These are phyloP conservation scores for Ophiodon elongatus DNA, from an alignment of 2,113 vertebrate species.

Conservation along the genomic window DNA sequence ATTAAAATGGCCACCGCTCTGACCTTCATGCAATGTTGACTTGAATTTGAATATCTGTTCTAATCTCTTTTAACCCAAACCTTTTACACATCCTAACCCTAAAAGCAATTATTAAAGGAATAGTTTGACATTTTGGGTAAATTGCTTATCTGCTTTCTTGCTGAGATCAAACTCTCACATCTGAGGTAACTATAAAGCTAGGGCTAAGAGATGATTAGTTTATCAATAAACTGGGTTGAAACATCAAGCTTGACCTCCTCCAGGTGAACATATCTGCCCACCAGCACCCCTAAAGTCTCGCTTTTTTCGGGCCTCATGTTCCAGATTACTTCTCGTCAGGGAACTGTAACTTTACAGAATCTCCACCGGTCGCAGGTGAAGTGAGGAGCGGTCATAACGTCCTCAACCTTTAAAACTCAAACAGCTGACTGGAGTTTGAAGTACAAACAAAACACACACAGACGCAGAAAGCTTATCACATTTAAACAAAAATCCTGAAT, in stretches of 20 bases:
- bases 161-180: no score
- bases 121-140: not conserved
- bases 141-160: no score
- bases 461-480: not conserved
- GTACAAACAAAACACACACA: not conserved
- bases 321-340: not conserved
- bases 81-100: not conserved
- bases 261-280: not conserved
- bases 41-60: no score
- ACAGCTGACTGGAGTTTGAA: not conserved
- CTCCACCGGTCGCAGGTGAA: not conserved
- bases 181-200: not conserved
- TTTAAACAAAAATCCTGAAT: not conserved
- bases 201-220: not conserved
- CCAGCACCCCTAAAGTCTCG: not conserved
- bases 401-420: conserved; percentile 9
- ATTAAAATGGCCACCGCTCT: no score
- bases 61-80: no score
- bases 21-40: no score
- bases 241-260: no score
- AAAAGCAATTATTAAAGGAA: not conserved
- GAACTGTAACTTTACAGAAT: not conserved
- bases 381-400: not conserved
- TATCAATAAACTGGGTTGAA: no score
- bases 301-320: not conserved